Conservation (phyloP, 2,113 vertebrate genomes). For the Choloepus hoffmanni region DNA sequence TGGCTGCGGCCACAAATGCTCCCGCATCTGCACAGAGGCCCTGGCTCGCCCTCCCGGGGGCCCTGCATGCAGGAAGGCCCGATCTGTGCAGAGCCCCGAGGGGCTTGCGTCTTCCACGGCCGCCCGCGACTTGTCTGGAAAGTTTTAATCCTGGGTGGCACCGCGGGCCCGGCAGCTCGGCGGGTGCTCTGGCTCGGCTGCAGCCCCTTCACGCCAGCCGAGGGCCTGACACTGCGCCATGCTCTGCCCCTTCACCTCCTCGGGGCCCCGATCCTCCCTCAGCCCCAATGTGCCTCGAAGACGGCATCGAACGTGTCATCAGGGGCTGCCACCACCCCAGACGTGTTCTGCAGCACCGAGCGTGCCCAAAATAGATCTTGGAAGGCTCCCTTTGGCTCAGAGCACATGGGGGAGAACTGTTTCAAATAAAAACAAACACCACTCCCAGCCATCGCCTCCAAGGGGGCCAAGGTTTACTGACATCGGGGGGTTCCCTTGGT, state of each 20-base stretch:
- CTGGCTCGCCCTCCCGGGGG: not conserved
- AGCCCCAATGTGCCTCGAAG: conserved; percentile 77
- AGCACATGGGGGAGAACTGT: conserved; percentile 60
- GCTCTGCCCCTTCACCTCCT: not conserved
- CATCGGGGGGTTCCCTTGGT: rapidly evolving
- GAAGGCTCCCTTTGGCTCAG: conserved; percentile 70
- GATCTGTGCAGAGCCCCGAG: not conserved
- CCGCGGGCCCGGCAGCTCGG: not conserved
- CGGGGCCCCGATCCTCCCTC: conserved; percentile 65
- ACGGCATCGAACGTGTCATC: conserved; percentile 47
- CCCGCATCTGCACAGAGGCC: not conserved
- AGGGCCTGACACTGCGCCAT: not conserved
- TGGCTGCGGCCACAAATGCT: not conserved
- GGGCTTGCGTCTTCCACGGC: not conserved
- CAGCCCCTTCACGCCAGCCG: not conserved
- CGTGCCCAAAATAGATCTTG: conserved; percentile 81
- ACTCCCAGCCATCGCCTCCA: conserved; percentile 16
- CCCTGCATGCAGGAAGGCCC: rapidly evolving
- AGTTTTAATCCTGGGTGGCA: not conserved
- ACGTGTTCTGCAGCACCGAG: conserved; percentile 73
- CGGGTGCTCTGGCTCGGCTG: rapidly evolving
- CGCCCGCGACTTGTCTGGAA: not conserved
- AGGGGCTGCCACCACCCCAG: conserved; percentile 69
- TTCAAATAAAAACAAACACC: conserved; percentile 75
- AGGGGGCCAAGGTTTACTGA: not conserved